Base-by-base conservation (phyloP, 2,113 vertebrate species). In the Chloroceryle aenea region DNA sequence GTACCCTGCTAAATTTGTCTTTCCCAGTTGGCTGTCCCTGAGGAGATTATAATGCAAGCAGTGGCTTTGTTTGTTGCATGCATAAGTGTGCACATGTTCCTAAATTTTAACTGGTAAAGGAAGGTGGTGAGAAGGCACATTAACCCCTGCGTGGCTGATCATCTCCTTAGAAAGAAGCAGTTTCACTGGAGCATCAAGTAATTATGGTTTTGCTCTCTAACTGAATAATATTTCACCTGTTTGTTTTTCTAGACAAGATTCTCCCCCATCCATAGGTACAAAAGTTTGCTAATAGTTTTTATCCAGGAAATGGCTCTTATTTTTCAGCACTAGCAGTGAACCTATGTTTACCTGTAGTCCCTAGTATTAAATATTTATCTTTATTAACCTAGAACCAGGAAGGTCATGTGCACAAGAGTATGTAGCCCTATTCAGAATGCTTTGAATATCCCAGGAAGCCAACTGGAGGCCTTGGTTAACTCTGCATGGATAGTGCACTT, bases 1-100 rank as follows among this genome's bases (percentile, higher is more conserved):
- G 42, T 86, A 84, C 83, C 40, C 66, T 74, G 89, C 75, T 96
- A 89, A 89, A 95, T 95, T 91, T 73, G 59, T 94, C 71, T 94
- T 80, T 87, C 89, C 82, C 89, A 83, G 87, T 71, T 93, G 89
- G 67, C 74, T 89, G 53, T 94, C 94, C 78, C 91, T 25, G 47
- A 83, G 87, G 91, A 95, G 87, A 91, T 93, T 83, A 77, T 80
- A 89, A 91, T 63, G 81, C 4, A 32, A 80, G 42, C 0, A 0
- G 58, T 88, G 81, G 20, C 63, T 96, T 93, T 91, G 64, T 92
- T 95, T 95, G 62, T 69, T 79, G 74, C 75, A 63, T 88, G 50
- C 75, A 11, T 87, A 96, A 80, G 29, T 43, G 63, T 74, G 77
- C 74, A 91, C 74, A 66, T 69, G 90, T 94, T 91, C 77, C 13